phyloP scores from a whole-genome alignment of 2,797 vertebrate species.

The Neosilurus mollespiculum region DNA sequence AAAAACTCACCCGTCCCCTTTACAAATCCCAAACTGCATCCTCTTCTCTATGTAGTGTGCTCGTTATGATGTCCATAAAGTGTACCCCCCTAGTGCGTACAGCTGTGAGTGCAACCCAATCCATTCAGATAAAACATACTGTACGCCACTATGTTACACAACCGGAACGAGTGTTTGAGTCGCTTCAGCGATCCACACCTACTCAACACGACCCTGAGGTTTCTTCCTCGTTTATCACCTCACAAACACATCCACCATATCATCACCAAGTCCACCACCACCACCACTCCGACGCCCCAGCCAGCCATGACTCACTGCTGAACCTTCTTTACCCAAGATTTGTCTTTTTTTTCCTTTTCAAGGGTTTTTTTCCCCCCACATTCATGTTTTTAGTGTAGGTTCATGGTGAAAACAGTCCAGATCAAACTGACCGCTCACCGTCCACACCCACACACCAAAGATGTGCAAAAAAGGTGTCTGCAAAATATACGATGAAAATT shows the following conservation, averaged over 20 bases:
- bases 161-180: neutral
- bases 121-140: neutral
- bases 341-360: neutral
- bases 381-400: neutral
- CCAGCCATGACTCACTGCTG: neutral
- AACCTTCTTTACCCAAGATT: neutral
- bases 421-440: neutral
- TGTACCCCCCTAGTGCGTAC: neutral
- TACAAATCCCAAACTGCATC: neutral
- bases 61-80: neutral
- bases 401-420: neutral
- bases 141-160: neutral
- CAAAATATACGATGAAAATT: too few species aligned
- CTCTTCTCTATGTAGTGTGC: neutral
- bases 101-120: neutral
- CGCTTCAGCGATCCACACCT: neutral
- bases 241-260: neutral
- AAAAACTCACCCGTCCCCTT: neutral
- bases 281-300: neutral
- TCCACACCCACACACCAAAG: neutral
- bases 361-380: neutral
- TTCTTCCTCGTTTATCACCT: neutral
- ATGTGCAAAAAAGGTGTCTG: neutral
- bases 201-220: neutral
- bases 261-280: neutral